Conservation (phyloP, 2,888 invertebrate genomes). For the Trissolcus brochymenae region DNA sequence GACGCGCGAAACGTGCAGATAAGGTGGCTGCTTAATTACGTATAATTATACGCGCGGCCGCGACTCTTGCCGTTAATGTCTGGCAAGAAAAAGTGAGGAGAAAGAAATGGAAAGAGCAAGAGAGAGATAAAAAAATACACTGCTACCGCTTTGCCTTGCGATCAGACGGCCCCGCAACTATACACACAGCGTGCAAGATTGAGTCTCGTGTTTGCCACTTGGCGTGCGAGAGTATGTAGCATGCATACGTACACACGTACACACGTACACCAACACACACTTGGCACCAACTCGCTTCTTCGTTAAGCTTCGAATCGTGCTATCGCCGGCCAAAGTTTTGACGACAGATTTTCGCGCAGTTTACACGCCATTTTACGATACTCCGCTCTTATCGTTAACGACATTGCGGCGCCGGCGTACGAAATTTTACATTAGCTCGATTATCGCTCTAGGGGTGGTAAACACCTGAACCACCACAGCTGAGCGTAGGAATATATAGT, state of each 20-base stretch:
- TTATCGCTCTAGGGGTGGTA: slow-evolving; percentile 1
- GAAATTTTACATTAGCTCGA: slow-evolving; percentile 38
- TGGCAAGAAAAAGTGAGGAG: slow-evolving; percentile 21
- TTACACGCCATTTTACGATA: slow-evolving; percentile 21
- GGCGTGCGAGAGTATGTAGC: slow-evolving; percentile 7
- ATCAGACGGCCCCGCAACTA: slow-evolving; percentile 33
- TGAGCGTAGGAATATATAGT: too few relatives aligned
- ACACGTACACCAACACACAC: slow-evolving; percentile 28
- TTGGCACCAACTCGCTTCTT: slow-evolving; percentile 52
- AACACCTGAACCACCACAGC: too few relatives aligned
- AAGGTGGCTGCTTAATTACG: slow-evolving; percentile 72
- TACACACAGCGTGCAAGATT: too few relatives aligned
- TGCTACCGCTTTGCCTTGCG: slow-evolving; percentile 20
- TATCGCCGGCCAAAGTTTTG: slow-evolving; percentile 49
- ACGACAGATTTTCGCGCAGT: slow-evolving; percentile 36
- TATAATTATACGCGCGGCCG: slow-evolving; percentile 69
- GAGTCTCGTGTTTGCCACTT: slow-evolving; percentile 27
- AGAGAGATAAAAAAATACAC: too few relatives aligned
- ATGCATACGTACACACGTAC: neutral
- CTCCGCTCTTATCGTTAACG: slow-evolving; percentile 32
- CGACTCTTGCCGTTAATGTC: slow-evolving; percentile 45
- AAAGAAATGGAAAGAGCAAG: slow-evolving; percentile 23
- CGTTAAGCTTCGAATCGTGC: slow-evolving; percentile 47
- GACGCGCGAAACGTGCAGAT: slow-evolving; percentile 58
- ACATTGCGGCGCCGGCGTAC: slow-evolving; percentile 6